Evolutionary conservation across 2,113 vertebrate species (phyloP).

Genomic region (Mesoclemmys tuberculata): DNA sequence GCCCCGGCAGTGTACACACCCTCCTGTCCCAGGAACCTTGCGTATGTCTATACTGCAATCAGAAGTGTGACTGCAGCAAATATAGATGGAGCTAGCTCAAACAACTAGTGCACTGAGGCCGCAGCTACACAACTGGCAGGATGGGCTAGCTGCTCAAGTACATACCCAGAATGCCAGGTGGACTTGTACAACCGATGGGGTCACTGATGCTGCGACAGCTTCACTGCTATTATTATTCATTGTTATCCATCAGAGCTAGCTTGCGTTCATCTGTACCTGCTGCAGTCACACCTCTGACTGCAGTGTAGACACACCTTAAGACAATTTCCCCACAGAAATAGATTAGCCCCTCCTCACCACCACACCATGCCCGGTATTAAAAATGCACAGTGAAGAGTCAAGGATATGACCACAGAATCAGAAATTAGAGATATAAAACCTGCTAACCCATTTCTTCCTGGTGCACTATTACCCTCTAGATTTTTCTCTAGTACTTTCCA

Average conservation of each 20-base stretch:
- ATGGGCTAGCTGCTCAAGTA: neutral
- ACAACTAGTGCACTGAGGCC: neutral
- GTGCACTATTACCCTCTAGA: neutral
- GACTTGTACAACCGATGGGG: neutral
- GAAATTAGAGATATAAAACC: neutral
- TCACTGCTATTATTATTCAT: neutral
- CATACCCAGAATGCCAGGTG: neutral
- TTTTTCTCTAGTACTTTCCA: neutral
- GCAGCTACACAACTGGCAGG: neutral
- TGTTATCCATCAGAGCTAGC: neutral
- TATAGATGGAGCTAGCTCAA: neutral
- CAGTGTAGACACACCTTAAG: neutral
- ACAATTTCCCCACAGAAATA: neutral
- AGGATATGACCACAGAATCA: neutral
- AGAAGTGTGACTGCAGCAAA: neutral
- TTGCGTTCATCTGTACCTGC: neutral
- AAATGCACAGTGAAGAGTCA: fast-evolving
- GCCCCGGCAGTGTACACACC: too few species aligned
- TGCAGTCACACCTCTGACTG: neutral
- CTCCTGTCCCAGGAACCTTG: neutral
- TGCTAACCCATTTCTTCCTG: neutral
- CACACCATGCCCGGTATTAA: neutral
- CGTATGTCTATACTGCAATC: neutral
- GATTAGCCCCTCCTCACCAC: neutral
- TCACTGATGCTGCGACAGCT: neutral